Conservation (phyloP, 2,888 invertebrate species). For the Drosophila formosana region DNA sequence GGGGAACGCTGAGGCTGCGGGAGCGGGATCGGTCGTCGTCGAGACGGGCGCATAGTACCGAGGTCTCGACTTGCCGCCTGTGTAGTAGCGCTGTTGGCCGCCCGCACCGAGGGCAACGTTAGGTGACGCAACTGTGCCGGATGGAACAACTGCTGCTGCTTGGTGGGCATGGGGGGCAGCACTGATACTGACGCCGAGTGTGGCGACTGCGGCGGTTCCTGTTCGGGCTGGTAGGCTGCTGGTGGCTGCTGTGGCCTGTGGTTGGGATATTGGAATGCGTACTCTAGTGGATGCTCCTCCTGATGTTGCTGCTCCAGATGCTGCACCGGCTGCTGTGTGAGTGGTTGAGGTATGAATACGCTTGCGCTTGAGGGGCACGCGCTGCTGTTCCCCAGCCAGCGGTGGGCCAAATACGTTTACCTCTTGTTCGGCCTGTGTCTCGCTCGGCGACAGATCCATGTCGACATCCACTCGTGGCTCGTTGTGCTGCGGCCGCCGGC, state of each 20-base stretch:
- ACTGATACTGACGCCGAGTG: constrained; percentile 46
- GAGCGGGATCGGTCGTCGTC: constrained; percentile 50
- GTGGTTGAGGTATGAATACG: constrained; percentile 81
- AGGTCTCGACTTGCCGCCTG: constrained; percentile 65
- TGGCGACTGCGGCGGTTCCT: constrained; percentile 50
- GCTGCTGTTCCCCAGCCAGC: constrained; percentile 70
- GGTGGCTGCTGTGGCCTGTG: constrained; percentile 61
- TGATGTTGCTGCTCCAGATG: constrained; percentile 25
- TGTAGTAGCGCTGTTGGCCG: constrained; percentile 45
- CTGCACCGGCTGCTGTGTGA: constrained; percentile 52
- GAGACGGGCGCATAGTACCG: constrained; percentile 71
- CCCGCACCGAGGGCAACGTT: constrained; percentile 57
- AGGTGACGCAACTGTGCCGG: constrained; percentile 62
- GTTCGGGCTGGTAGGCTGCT: constrained; percentile 70
- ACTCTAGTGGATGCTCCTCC: constrained; percentile 50
- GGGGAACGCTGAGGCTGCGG: constrained; percentile 45
- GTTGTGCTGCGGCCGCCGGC: constrained; percentile 63
- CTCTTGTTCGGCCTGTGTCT: constrained; percentile 82
- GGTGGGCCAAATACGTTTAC: constrained; percentile 79
- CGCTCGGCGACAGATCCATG: constrained; percentile 75
- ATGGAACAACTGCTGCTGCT: constrained; percentile 54
- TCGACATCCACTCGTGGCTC: constrained; percentile 81
- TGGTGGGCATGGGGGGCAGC: constrained; percentile 76
- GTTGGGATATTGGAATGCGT: constrained; percentile 59
- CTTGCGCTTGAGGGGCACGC: constrained; percentile 82